Evolutionary conservation across 1,140 invertebrate species (phyloP).

Genomic region (Chironomus striatipennis): DNA sequence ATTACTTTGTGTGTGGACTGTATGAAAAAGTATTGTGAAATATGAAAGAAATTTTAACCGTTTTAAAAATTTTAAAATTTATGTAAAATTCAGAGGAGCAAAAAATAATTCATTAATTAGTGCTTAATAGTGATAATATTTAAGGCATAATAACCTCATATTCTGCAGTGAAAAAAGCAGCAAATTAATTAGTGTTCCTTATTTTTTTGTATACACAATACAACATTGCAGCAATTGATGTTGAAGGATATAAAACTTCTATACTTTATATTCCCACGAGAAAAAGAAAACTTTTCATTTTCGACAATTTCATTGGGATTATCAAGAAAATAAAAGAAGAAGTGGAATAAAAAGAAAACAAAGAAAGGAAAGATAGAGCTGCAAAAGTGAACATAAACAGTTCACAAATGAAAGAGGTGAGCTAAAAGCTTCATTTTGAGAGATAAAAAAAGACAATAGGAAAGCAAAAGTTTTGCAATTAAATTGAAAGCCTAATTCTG

Average conservation of each 20-base stretch:
- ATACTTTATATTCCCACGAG: not conserved
- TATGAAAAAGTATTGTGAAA: too few relatives aligned
- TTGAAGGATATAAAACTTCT: not conserved
- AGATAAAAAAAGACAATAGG: not conserved
- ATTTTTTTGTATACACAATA: not conserved
- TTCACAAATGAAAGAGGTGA: not conserved
- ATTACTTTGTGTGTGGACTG: too few relatives aligned
- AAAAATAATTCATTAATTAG: too few relatives aligned
- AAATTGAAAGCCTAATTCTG: conserved; percentile 8
- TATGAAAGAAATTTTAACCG: too few relatives aligned
- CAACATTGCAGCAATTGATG: not conserved
- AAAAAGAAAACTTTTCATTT: not conserved
- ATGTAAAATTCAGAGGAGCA: too few relatives aligned
- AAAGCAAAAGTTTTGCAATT: not conserved
- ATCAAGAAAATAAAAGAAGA: not conserved
- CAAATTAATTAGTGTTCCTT: conserved; percentile 2
- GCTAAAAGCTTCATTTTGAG: not conserved
- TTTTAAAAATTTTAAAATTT: too few relatives aligned
- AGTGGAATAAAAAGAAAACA: too few relatives aligned
- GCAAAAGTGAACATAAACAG: not conserved
- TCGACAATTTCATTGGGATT: conserved; percentile 5
- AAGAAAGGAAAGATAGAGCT: not conserved
- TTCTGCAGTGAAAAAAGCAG: not conserved
- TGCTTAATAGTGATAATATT: too few relatives aligned
- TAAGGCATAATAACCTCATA: not conserved